Evolutionary conservation across 2,888 invertebrate genomes (phyloP).

Genomic region (Drosophila monieri): DNA sequence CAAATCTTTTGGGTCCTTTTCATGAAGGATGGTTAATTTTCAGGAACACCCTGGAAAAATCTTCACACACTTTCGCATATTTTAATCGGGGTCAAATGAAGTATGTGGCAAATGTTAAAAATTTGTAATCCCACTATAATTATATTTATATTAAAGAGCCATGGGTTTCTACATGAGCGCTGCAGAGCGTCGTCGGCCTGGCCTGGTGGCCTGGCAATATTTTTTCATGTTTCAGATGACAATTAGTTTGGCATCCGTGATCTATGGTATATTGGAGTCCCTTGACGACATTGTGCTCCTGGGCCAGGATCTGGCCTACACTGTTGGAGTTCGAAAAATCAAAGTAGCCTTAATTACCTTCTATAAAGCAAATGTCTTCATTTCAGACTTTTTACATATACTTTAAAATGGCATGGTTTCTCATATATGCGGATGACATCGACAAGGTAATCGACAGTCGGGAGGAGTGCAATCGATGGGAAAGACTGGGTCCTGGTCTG

Average conservation of each 20-base stretch:
- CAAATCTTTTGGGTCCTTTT: background rate
- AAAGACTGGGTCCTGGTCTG: background rate
- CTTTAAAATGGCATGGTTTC: conserved; percentile 24
- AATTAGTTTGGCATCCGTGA: background rate
- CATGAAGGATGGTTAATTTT: background rate
- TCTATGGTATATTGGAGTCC: conserved; percentile 23
- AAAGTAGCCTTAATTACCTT: no score
- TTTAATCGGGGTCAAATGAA: background rate
- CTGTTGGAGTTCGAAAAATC: conserved; percentile 18
- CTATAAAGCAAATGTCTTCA: rapidly evolving
- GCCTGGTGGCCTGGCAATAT: conserved; percentile 24
- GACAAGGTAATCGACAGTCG: conserved; percentile 42
- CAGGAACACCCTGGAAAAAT: background rate
- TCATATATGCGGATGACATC: conserved; percentile 23
- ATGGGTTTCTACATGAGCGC: conserved; percentile 33
- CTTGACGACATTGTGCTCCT: conserved; percentile 17
- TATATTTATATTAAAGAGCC: conserved; percentile 13
- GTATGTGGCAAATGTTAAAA: background rate
- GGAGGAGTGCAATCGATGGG: conserved; percentile 22
- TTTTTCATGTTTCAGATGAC: background rate
- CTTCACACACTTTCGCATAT: background rate
- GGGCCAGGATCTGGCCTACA: conserved; percentile 46
- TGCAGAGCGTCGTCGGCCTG: background rate
- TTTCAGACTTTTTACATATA: conserved; percentile 37
- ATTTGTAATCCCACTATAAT: background rate